Evolutionary conservation across 2,113 vertebrate species (phyloP), one percentile per base, ranked within the genome.

Genomic region (Eublepharis macularius): DNA sequence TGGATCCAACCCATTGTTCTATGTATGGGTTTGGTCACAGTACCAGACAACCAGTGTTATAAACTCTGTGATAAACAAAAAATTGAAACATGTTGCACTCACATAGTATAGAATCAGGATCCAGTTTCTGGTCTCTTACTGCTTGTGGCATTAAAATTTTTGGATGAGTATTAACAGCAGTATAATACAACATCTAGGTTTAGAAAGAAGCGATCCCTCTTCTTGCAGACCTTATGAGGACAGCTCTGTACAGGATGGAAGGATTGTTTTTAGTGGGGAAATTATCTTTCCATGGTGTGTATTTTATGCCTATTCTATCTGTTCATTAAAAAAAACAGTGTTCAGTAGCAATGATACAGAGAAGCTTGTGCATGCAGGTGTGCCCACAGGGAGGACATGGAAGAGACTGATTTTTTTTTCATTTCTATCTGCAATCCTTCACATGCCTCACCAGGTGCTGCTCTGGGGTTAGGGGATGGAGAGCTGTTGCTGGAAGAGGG

Each of bases 101-200:
- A 0, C 66, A 34, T 29, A 63, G 26, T 16, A 19, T n/a, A 74
- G 82, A 80, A 80, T 78, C 14, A n/a, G 32, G 57, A 36, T 74
- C 84, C 87, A 51, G 11, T 16, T 91, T 10, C 80, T 86, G 34
- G 19, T 47, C 78, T 8, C 69, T 89, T 86, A 51, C 75, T 92
- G 47, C 17, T 19, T 57, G 0, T 74, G 87, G 29, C 41, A 72
- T 68, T 29, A 79, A 43, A 32, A 36, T 77, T 29, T n/a, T n/a
- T n/a, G n/a, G n/a, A n/a, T 51, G 49, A 1, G 24, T 60, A 60
- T 60, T 57, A 77, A 32, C 13, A 43, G 72, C n/a, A 77, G 36
- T 17, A 39, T 14, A 14, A 19, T 54, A 36, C 39, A 34, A 21
- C 5, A 4, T 26, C 17, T 57, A 16, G 17, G 26, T 36, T 77